Conservation (phyloP, 2,888 invertebrate species). For the Drosophila pseudotakahashii region DNA sequence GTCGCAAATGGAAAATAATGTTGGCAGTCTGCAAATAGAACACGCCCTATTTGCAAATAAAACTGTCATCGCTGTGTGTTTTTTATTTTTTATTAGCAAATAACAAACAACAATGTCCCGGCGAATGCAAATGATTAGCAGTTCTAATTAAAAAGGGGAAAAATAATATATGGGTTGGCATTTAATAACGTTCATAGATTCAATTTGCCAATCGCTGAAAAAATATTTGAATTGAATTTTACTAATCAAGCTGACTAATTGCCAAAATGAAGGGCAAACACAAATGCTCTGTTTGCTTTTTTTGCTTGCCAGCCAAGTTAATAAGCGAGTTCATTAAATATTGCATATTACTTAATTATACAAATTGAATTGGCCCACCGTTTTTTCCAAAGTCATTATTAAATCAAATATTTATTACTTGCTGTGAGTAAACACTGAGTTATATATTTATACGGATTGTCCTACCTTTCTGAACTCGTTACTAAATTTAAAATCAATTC, state of each 20-base stretch:
- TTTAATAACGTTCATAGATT: conserved; percentile 1
- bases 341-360: background rate
- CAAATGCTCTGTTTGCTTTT: background rate
- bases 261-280: background rate
- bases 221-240: no score
- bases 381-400: background rate
- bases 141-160: background rate
- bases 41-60: conserved; percentile 38
- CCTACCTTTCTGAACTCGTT: no score
- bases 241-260: background rate
- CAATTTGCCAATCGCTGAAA: conserved; percentile 1
- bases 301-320: background rate
- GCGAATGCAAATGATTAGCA: conserved; percentile 7
- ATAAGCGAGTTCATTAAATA: conserved; percentile 1
- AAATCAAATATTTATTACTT: conserved; percentile 2
- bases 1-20: conserved; percentile 13
- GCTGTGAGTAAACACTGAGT: no score
- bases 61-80: conserved; percentile 14
- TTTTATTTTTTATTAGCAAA: conserved; percentile 5
- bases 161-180: background rate
- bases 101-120: conserved; percentile 1
- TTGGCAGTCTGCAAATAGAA: conserved; percentile 35
- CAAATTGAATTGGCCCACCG: background rate
- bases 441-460: no score
- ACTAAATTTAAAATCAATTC: no score